phyloP scores from a whole-genome alignment of 2,113 vertebrate species.

The Lutjanus erythropterus region DNA sequence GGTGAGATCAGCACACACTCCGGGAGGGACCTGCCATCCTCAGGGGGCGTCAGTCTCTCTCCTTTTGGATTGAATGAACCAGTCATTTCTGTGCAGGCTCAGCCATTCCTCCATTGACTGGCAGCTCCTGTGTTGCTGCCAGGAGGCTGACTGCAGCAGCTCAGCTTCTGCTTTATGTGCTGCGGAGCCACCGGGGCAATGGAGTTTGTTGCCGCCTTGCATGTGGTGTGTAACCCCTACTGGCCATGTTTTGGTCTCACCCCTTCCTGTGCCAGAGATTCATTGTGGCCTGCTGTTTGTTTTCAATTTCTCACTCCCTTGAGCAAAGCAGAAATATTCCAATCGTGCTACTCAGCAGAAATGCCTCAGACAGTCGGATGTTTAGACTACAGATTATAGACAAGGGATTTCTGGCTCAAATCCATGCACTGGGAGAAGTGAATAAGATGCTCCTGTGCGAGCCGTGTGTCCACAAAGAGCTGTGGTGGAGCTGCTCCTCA shows the following conservation, averaged over 20 bases:
- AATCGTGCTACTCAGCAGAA: slow-evolving; percentile 19
- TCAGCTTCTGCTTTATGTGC: slow-evolving; percentile 36
- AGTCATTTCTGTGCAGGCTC: slow-evolving; percentile 44
- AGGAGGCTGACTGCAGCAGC: slow-evolving; percentile 51
- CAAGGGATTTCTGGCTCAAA: slow-evolving; percentile 21
- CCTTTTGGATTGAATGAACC: slow-evolving; percentile 36
- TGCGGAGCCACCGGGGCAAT: slow-evolving; percentile 29
- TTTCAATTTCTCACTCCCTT: slow-evolving; percentile 27
- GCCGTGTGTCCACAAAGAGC: slow-evolving; percentile 19
- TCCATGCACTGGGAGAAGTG: slow-evolving; percentile 10
- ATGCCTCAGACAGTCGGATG: slow-evolving; percentile 25
- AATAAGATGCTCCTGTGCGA: slow-evolving; percentile 41
- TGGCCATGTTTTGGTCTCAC: slow-evolving; percentile 27
- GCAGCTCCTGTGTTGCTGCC: slow-evolving; percentile 51
- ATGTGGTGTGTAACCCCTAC: slow-evolving; percentile 22
- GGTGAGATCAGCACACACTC: slow-evolving; percentile 5
- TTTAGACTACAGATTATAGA: slow-evolving; percentile 46
- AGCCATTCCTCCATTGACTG: slow-evolving; percentile 58
- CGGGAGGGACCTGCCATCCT: neutral
- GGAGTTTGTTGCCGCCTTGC: slow-evolving; percentile 43
- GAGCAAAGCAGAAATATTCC: slow-evolving; percentile 23
- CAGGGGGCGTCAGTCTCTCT: neutral
- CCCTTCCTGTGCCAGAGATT: slow-evolving; percentile 33
- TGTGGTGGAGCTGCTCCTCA: slow-evolving; percentile 15
- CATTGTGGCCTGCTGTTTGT: slow-evolving; percentile 30